These are phyloP conservation scores for Otus sunia DNA, from an alignment of 2,113 vertebrate genomes.

Conservation along the genomic window DNA sequence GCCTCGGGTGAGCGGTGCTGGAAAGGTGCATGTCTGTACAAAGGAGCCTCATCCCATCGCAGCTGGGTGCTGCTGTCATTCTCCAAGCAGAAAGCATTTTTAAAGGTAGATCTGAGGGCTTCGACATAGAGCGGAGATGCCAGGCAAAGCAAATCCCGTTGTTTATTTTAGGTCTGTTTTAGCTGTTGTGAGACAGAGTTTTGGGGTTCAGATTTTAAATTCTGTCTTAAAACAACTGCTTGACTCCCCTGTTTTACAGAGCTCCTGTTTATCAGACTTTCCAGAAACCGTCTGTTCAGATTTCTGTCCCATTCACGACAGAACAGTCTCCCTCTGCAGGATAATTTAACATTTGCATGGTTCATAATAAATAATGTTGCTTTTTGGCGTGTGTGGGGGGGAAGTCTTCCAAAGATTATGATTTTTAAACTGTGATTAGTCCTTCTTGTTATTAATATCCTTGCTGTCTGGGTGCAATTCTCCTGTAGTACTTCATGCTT, in stretches of 20 bases:
- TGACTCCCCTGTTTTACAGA: not conserved
- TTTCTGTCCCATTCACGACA: not conserved
- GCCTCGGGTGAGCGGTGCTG: not conserved
- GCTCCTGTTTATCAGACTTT: not conserved
- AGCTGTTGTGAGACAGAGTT: not conserved
- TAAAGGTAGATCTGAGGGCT: not conserved
- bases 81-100: not conserved
- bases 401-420: not conserved
- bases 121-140: not conserved
- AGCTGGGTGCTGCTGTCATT: not conserved
- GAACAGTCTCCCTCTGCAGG: conserved; percentile 1
- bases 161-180: not conserved
- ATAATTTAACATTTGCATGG: not conserved
- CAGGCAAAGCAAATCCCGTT: not conserved
- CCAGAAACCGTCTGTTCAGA: fast-evolving
- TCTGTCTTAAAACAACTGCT: not conserved
- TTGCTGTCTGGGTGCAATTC: not conserved
- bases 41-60: not conserved
- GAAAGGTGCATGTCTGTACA: fast-evolving
- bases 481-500: not conserved
- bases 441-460: not conserved
- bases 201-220: not conserved
- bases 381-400: no score
- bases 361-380: no score
- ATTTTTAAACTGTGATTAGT: not conserved